Percentiles rank a stretch among this genome's conserved stretches.
phyloP scores from a whole-genome alignment of 2,797 vertebrate genomes.

The Spheniscus humboldti region DNA sequence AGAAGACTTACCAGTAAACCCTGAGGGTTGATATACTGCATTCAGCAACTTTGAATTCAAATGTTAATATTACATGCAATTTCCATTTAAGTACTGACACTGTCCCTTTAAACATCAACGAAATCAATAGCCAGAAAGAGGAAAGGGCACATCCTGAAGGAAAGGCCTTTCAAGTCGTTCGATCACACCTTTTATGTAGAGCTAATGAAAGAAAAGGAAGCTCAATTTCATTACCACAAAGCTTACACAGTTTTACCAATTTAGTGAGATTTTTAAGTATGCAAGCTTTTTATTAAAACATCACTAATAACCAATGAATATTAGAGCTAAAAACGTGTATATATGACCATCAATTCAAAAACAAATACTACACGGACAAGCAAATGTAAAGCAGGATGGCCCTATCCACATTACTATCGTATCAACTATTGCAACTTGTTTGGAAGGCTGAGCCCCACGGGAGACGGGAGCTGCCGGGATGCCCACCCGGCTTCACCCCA shows the following conservation, averaged over 20 bases:
- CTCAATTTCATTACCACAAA: background rate
- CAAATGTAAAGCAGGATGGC: rapidly evolving
- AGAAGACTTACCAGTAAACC: background rate
- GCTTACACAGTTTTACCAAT: background rate
- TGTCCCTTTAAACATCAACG: background rate
- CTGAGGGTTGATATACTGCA: background rate
- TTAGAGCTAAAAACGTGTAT: too few relatives aligned
- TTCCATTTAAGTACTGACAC: background rate
- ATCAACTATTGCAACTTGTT: rapidly evolving
- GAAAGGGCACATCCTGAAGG: background rate
- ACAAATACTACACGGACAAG: rapidly evolving
- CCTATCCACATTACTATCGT: rapidly evolving
- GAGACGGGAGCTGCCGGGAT: background rate
- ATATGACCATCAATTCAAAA: rapidly evolving
- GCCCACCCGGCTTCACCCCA: background rate
- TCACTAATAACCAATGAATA: too few relatives aligned
- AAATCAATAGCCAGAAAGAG: background rate
- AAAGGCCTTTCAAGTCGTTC: background rate
- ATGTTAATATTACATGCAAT: background rate
- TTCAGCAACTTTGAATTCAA: background rate
- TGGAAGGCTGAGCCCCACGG: background rate
- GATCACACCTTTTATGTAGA: background rate
- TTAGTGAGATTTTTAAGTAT: background rate
- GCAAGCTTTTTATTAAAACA: background rate
- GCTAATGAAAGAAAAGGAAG: background rate